A percentile compares a stretch with the other conserved stretches of the same genome.
Conservation (phyloP, 2,797 vertebrate species). For the Chrysocyon brachyurus region DNA sequence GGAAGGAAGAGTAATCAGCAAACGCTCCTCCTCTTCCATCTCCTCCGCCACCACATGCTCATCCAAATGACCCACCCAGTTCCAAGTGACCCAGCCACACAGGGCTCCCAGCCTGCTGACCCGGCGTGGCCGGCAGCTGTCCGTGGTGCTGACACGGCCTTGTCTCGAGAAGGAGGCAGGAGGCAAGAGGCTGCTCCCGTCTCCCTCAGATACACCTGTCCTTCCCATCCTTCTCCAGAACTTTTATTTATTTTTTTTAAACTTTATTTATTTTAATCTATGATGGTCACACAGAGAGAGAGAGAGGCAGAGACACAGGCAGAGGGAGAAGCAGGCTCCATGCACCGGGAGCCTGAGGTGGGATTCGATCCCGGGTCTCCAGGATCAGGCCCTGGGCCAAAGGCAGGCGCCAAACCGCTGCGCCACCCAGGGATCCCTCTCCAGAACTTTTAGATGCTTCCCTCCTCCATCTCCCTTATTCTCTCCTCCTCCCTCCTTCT, state of each 20-base stretch:
- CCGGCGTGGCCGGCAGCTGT: background rate
- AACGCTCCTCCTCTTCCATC: background rate
- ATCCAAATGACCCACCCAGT: background rate
- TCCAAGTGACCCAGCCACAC: background rate
- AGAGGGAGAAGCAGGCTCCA: too few species aligned
- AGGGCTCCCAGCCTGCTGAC: background rate
- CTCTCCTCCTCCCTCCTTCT: background rate
- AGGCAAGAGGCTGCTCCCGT: background rate
- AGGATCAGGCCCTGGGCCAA: too few species aligned
- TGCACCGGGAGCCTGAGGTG: too few species aligned
- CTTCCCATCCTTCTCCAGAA: background rate
- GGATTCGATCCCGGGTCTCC: too few species aligned
- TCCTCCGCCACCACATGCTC: background rate
- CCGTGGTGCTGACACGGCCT: conserved; percentile 34
- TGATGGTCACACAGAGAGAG: too few species aligned
- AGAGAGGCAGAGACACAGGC: too few species aligned
- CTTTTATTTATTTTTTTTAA: background rate
- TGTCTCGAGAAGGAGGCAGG: background rate
- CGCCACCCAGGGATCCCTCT: background rate
- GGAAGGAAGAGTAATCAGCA: background rate
- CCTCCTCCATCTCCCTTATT: background rate
- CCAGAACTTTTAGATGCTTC: background rate
- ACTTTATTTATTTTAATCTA: too few species aligned
- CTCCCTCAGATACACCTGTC: too few species aligned
- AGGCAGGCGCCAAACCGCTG: too few species aligned